Evolutionary conservation across 2,113 vertebrate species (phyloP).

Genomic region (Cranoglanis bouderius): DNA sequence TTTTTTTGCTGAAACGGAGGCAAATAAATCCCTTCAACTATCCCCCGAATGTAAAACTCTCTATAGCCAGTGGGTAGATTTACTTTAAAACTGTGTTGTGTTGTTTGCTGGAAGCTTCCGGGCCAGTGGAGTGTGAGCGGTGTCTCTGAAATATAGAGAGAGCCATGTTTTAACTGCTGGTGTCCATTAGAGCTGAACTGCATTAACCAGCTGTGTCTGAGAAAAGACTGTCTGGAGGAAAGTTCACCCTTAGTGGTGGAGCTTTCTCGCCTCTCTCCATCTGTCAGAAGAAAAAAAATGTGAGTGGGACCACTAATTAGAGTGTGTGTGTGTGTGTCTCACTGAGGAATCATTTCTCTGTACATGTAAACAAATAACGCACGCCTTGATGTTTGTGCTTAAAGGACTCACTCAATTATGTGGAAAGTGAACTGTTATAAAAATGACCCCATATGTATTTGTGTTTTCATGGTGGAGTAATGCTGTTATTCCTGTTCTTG

Average conservation of each 20-base stretch:
- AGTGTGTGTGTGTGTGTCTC: background rate
- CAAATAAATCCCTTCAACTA: background rate
- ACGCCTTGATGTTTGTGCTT: background rate
- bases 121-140: background rate
- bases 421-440: background rate
- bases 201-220: constrained; percentile 30
- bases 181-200: constrained; percentile 13
- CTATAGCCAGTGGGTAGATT: background rate
- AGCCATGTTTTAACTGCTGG: background rate
- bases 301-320: constrained; percentile 31
- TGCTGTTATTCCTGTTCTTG: background rate
- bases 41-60: background rate
- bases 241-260: background rate
- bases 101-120: background rate
- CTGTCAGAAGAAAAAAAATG: constrained; percentile 7
- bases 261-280: constrained; percentile 3
- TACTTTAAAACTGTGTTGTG: background rate
- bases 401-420: background rate
- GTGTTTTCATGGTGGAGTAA: background rate
- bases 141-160: background rate
- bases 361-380: constrained; percentile 2
- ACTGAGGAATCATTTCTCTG: background rate
- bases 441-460: background rate
- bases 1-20: background rate
- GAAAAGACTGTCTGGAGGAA: constrained; percentile 26